Evolutionary conservation across 2,113 vertebrate species (phyloP).

Genomic region (Menidia beryllina): DNA sequence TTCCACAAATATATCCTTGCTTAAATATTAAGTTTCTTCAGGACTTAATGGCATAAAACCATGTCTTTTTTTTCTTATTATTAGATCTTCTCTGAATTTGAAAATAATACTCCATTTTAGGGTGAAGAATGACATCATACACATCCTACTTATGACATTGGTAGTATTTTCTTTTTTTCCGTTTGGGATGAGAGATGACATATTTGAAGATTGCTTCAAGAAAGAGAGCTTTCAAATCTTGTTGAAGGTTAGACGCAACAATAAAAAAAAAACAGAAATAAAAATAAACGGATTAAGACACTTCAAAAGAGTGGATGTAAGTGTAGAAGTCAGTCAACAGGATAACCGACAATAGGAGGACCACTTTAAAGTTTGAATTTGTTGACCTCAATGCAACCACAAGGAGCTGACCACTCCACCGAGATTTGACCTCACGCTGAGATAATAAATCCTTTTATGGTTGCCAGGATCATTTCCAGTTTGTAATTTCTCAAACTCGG

Average conservation of each 20-base stretch:
- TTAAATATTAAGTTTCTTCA: slow-evolving; percentile 47
- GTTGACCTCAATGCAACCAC: not conserved
- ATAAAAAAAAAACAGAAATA: not conserved
- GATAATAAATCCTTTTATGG: no score
- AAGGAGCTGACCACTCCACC: not conserved
- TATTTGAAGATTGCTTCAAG: not conserved
- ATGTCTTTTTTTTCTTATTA: slow-evolving; percentile 29
- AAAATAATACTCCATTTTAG: slow-evolving; percentile 9
- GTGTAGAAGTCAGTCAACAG: slow-evolving; percentile 11
- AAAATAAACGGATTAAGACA: slow-evolving; percentile 18
- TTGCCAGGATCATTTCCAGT: no score
- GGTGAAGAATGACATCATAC: not conserved
- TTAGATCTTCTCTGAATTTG: not conserved
- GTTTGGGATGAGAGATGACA: not conserved
- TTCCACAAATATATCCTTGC: slow-evolving; percentile 30
- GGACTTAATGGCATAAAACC: slow-evolving; percentile 25
- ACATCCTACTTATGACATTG: not conserved
- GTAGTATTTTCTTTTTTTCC: not conserved
- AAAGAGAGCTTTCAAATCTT: slow-evolving; percentile 1
- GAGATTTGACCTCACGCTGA: no score
- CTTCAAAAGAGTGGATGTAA: not conserved
- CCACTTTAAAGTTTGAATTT: not conserved
- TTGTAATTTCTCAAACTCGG: no score
- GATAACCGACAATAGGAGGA: not conserved
- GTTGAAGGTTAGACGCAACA: not conserved